These are phyloP conservation scores for Toxonevra muliebris DNA, from an alignment of 2,888 invertebrate species.

Conservation along the genomic window DNA sequence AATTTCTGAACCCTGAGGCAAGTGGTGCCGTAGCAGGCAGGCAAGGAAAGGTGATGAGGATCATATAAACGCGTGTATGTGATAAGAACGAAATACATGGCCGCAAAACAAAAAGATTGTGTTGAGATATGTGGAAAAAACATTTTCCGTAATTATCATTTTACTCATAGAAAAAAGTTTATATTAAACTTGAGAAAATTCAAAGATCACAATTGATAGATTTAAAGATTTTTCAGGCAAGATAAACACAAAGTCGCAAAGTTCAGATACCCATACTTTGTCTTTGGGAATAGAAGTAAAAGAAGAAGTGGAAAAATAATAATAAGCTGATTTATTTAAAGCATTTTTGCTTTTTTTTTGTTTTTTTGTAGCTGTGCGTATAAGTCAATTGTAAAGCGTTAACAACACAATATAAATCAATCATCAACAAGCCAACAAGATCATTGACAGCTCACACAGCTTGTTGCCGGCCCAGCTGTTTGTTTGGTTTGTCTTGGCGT, in stretches of 20 bases:
- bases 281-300: not conserved
- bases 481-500: no score
- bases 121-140: no score
- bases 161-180: no score
- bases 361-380: not conserved
- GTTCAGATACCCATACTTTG: no score
- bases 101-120: not conserved
- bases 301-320: not conserved
- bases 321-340: not conserved
- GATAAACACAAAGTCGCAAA: no score
- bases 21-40: no score
- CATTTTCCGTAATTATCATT: no score
- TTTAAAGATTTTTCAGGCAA: no score
- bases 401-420: slow-evolving; percentile 62
- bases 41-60: slow-evolving; percentile 22
- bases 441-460: slow-evolving; percentile 60
- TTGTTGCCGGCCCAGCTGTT: no score
- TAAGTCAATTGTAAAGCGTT: slow-evolving; percentile 29
- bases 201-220: no score
- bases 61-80: not conserved
- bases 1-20: no score
- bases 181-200: no score
- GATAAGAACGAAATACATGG: not conserved
- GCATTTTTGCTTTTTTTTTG: not conserved
- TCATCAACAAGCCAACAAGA: slow-evolving; percentile 56